Evolutionary conservation across 2,888 invertebrate species (phyloP), one percentile per base, ranked within the genome.

Genomic region (Sesia bembeciformis): DNA sequence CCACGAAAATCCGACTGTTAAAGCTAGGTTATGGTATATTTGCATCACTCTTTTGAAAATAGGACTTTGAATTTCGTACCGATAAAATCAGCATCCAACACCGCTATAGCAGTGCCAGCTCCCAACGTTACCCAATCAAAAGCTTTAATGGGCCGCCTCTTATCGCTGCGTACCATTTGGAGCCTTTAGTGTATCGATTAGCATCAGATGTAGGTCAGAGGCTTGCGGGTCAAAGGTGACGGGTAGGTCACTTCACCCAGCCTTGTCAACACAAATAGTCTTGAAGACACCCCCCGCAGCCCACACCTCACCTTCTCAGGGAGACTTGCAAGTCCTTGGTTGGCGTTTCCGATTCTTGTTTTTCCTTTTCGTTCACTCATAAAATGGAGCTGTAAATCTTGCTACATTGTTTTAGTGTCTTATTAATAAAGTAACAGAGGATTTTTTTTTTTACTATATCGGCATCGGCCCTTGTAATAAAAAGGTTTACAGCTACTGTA

Each of bases 161-260:
- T 69, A 71, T 73, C 69, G 62, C 63, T 66, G 63, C 62, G 65
- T 65, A 71, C 67, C 63, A 68, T 67, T 64, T 67, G 65, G 63
- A 58, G 62, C 39, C 8, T 5, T 5, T 63, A 78, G 73, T 66
- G 72, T 81, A 86, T 86, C 81, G 84, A 84, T 84, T 84, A 70
- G 67, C 57, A 65, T 63, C 61, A n/a, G 68, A 81, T 82, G 78
- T 91, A 86, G 91, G 91, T 90, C 91, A 81, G 81, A 88, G 90
- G 82, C 87, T 87, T 70, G 63, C 83, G 78, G 90, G 90, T 91
- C 90, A 90, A 88, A 90, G 91, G 90, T 91, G 90, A 84, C 80
- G 83, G 78, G 80, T 81, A 84, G 87, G 84, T 84, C 85, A 57
- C 56, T 72, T 53, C 76, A 60, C 67, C 66, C 68, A 72, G 72